Evolutionary conservation across 2,797 vertebrate species (phyloP).

Genomic region (Rhyacichthys aspro): DNA sequence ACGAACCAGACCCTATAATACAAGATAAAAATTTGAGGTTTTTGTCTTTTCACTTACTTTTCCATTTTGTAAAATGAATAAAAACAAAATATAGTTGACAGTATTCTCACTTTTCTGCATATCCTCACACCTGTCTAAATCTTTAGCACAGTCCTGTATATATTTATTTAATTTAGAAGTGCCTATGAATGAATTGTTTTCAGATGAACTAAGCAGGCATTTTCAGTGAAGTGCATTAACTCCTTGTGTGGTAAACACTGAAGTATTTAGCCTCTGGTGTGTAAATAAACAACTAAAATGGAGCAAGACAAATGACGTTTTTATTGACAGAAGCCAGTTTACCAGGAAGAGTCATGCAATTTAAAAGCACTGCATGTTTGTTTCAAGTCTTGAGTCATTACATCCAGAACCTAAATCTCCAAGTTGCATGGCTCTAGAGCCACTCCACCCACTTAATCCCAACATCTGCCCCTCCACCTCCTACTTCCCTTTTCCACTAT

Average conservation of each 20-base stretch:
- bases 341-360: not conserved
- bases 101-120: too few relatives aligned
- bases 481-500: slow-evolving; percentile 19
- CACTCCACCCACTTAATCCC: slow-evolving; percentile 51
- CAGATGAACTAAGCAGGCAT: not conserved
- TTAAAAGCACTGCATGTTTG: slow-evolving; percentile 4
- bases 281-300: slow-evolving; percentile 8
- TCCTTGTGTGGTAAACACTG: not conserved
- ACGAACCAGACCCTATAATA: too few relatives aligned
- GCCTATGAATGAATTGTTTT: not conserved
- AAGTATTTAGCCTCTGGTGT: not conserved
- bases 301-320: not conserved
- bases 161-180: too few relatives aligned
- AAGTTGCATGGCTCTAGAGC: slow-evolving; percentile 40
- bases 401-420: slow-evolving; percentile 22
- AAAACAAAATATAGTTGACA: too few relatives aligned
- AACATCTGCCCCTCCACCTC: slow-evolving; percentile 58
- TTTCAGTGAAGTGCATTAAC: not conserved
- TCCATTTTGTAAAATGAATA: too few relatives aligned
- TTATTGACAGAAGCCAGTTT: not conserved
- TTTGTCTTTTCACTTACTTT: too few relatives aligned
- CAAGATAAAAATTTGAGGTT: too few relatives aligned
- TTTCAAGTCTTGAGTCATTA: slow-evolving; percentile 21
- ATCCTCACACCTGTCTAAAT: too few relatives aligned
- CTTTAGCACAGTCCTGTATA: too few relatives aligned